Evolutionary conservation across 1,140 invertebrate genomes (phyloP).

Genomic region (Onthophagus taurus): DNA sequence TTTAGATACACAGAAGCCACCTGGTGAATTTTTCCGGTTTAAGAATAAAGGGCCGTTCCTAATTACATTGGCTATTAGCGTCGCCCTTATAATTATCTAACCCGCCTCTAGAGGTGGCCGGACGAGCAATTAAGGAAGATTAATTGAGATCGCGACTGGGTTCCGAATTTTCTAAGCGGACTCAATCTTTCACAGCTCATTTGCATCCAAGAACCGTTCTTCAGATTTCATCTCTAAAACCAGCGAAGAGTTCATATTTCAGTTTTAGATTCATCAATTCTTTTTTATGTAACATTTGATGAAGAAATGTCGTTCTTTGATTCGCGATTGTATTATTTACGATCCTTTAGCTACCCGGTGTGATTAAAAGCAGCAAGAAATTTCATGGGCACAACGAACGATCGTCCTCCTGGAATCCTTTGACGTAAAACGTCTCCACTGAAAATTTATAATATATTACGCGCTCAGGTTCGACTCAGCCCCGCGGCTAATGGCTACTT

Average conservation of each 20-base stretch:
- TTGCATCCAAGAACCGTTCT: slow-evolving; percentile 30
- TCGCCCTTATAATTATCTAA: slow-evolving; percentile 31
- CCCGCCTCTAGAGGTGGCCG: slow-evolving; percentile 26
- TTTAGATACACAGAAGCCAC: slow-evolving; percentile 24
- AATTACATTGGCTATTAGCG: slow-evolving; percentile 35
- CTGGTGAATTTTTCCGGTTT: slow-evolving; percentile 28
- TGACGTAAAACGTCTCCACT: no score
- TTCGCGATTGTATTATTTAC: slow-evolving; percentile 16
- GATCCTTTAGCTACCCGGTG: slow-evolving; percentile 9
- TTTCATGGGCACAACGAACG: no score
- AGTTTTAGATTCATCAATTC: no score
- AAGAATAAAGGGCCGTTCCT: slow-evolving; percentile 27
- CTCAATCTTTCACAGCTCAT: slow-evolving; percentile 34
- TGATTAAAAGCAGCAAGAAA: neutral
- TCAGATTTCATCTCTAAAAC: slow-evolving; percentile 18
- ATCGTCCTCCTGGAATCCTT: no score
- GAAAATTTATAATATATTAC: no score
- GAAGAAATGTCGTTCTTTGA: no score
- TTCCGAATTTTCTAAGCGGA: slow-evolving; percentile 22
- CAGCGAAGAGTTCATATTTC: slow-evolving; percentile 13
- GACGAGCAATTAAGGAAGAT: slow-evolving; percentile 18
- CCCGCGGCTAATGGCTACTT: slow-evolving; percentile 24
- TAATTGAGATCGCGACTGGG: slow-evolving; percentile 18
- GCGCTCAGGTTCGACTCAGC: no score
- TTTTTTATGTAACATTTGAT: no score